A percentile compares a stretch with the other conserved stretches of the same genome.
Conservation (phyloP, 2,113 vertebrate genomes). For the Calidris pugnax region DNA sequence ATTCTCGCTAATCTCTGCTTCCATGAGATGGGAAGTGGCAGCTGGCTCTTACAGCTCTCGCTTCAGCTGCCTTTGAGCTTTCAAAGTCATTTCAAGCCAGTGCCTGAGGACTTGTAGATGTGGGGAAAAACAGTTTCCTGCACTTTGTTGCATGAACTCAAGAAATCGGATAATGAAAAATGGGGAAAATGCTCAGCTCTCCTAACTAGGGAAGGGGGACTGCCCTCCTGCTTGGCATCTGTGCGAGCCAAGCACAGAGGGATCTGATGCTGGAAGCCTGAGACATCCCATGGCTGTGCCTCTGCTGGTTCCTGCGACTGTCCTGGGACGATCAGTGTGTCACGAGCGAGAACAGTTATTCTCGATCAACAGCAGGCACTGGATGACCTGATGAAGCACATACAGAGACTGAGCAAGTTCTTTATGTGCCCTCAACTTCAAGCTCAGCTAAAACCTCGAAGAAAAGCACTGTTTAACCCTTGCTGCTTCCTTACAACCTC, state of each 20-base stretch:
- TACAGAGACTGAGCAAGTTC: background rate
- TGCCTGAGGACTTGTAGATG: background rate
- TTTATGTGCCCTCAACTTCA: too few relatives aligned
- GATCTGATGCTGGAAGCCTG: background rate
- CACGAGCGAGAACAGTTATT: background rate
- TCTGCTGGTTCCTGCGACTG: background rate
- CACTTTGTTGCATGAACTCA: background rate
- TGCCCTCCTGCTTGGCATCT: background rate
- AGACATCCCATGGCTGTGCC: accelerated
- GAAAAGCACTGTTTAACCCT: background rate
- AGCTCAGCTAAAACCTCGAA: background rate
- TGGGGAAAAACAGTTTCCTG: background rate
- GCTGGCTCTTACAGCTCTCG: background rate
- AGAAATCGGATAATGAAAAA: background rate
- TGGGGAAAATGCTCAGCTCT: background rate
- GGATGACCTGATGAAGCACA: background rate
- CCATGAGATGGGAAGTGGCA: background rate
- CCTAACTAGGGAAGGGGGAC: background rate
- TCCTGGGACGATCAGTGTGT: background rate
- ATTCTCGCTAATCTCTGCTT: background rate
- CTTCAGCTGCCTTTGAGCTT: background rate
- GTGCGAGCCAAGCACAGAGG: background rate
- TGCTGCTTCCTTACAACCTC: background rate
- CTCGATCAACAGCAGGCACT: background rate
- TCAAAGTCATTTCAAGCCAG: background rate